A percentile compares a stretch with the other conserved stretches of the same genome.
phyloP scores from a whole-genome alignment of 2,113 vertebrate genomes.

The Edolisoma coerulescens region DNA sequence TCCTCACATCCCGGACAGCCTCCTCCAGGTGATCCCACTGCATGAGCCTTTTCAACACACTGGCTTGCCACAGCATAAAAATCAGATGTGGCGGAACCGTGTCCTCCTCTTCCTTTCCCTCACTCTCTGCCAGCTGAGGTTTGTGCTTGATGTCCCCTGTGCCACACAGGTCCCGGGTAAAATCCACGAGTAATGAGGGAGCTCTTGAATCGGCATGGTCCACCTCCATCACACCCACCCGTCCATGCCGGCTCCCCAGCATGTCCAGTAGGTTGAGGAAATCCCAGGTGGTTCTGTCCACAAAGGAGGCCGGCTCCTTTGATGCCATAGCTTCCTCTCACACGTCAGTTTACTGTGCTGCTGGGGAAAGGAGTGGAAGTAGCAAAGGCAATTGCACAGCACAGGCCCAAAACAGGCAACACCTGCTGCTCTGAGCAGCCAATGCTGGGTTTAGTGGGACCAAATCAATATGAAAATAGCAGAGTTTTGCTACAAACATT shows the following conservation, averaged over 20 bases:
- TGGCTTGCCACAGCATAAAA: slow-evolving; percentile 20
- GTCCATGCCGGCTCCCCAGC: background rate
- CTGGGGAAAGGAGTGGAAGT: background rate
- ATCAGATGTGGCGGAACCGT: background rate
- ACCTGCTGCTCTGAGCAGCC: background rate
- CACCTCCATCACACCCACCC: background rate
- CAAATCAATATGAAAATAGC: rapidly evolving
- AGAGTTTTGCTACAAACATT: background rate
- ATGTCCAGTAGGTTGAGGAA: background rate
- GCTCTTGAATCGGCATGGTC: background rate
- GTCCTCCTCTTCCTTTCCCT: background rate
- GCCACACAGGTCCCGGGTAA: background rate
- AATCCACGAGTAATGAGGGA: background rate
- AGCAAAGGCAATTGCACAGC: background rate
- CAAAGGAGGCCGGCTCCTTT: background rate
- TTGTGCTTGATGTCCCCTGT: background rate
- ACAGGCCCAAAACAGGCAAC: background rate
- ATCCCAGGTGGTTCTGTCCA: background rate
- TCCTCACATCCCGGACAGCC: background rate
- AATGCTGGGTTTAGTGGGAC: background rate
- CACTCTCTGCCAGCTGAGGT: background rate
- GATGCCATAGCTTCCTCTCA: background rate
- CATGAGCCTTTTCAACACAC: background rate
- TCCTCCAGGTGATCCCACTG: background rate
- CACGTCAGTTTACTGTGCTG: background rate